A percentile compares a stretch with the other conserved stretches of the same genome.
These are phyloP conservation scores for Galerucella nymphaeae DNA, from an alignment of 2,888 invertebrate genomes.

Conservation along the genomic window DNA sequence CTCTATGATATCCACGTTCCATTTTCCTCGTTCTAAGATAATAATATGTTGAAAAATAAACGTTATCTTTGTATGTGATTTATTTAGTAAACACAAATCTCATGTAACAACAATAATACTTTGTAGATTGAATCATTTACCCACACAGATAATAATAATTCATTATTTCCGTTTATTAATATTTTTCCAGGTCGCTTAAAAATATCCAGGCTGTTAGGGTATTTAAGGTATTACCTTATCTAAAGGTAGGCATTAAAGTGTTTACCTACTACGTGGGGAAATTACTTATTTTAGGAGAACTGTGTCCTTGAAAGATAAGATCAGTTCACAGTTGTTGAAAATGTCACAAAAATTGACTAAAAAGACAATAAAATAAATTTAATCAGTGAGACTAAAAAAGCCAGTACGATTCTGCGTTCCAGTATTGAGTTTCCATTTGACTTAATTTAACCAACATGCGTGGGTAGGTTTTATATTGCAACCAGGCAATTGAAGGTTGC, in stretches of 20 bases:
- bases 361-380: too few species aligned
- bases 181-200: neutral
- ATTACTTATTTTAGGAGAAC: too few species aligned
- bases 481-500: slow-evolving; percentile 1
- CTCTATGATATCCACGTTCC: too few species aligned
- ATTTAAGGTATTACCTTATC: neutral
- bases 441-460: slow-evolving; percentile 1
- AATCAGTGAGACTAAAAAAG: too few species aligned
- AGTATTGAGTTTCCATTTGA: neutral
- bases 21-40: too few species aligned
- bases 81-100: neutral
- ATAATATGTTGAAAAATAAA: neutral
- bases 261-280: too few species aligned
- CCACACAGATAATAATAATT: slow-evolving; percentile 4
- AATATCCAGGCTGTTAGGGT: neutral
- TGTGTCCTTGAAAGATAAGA: too few species aligned
- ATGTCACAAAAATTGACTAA: too few species aligned
- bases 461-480: neutral
- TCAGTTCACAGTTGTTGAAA: too few species aligned
- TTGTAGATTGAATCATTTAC: slow-evolving; percentile 5
- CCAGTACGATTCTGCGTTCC: neutral
- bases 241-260: neutral
- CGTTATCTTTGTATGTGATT: neutral
- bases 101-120: neutral
- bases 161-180: neutral